These are phyloP conservation scores for Calypte anna DNA, from an alignment of 2,113 vertebrate genomes.

Conservation along the genomic window DNA sequence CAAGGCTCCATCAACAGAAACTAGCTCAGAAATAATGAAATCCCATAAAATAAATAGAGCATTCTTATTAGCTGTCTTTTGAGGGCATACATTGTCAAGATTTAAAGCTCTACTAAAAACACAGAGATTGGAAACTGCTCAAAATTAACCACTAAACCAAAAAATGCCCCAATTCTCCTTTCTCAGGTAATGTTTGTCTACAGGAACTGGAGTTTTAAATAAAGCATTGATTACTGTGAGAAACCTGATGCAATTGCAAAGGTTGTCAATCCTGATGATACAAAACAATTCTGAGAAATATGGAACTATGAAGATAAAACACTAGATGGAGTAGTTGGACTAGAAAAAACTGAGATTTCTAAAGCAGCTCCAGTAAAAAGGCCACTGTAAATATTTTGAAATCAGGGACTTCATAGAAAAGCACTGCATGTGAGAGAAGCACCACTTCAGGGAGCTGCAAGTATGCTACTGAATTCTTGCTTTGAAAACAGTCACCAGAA, in stretches of 20 bases:
- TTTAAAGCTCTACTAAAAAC: not conserved
- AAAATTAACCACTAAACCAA: not conserved
- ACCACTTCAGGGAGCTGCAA: not conserved
- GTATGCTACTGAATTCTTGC: not conserved
- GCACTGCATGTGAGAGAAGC: not conserved
- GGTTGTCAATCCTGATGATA: not conserved
- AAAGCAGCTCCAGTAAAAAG: not conserved
- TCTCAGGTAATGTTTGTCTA: not conserved
- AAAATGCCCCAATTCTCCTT: not conserved
- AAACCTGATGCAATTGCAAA: not conserved
- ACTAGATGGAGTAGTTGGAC: conserved; percentile 65
- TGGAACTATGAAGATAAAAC: conserved; percentile 13
- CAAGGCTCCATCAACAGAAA: not conserved
- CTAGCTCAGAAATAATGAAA: not conserved
- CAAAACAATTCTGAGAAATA: not conserved
- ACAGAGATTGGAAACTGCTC: not conserved
- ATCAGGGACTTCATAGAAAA: not conserved
- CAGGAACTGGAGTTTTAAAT: not conserved
- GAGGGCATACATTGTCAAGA: not conserved
- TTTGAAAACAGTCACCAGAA: not conserved
- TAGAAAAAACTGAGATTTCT: not conserved
- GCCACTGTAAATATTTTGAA: conserved; percentile 41
- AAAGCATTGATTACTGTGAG: not conserved
- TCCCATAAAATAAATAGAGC: not conserved
- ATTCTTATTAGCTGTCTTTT: not conserved